These are phyloP conservation scores for Nephrotoma flavescens DNA, from an alignment of 2,888 invertebrate genomes.

Conservation along the genomic window DNA sequence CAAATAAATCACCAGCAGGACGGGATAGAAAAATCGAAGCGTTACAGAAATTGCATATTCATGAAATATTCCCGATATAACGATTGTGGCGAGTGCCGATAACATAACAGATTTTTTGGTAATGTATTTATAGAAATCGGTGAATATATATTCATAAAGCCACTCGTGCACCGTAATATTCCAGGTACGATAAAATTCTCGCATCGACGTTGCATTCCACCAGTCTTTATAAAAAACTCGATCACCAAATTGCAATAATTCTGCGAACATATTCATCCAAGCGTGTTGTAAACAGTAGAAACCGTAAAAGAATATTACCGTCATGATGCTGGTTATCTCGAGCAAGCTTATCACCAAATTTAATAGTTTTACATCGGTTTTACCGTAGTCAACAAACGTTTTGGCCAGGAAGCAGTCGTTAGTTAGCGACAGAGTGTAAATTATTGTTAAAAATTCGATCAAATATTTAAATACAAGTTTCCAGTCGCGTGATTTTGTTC, in stretches of 20 bases:
- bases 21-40: constrained; percentile 78
- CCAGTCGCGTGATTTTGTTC: constrained; percentile 53
- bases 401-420: constrained; percentile 63
- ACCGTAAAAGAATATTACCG: constrained; percentile 48
- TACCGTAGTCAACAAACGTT: constrained; percentile 31
- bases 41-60: constrained; percentile 69
- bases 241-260: constrained; percentile 76
- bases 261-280: constrained; percentile 85
- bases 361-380: constrained; percentile 37
- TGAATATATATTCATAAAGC: constrained; percentile 81
- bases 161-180: constrained; percentile 91
- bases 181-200: constrained; percentile 82
- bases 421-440: constrained; percentile 68
- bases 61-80: constrained; percentile 74
- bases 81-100: constrained; percentile 51
- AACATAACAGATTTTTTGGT: constrained; percentile 32
- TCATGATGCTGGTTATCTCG: not conserved
- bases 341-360: constrained; percentile 41
- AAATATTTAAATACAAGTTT: constrained; percentile 51
- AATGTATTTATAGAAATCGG: constrained; percentile 41
- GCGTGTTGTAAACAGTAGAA: constrained; percentile 83
- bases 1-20: constrained; percentile 64
- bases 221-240: constrained; percentile 78
- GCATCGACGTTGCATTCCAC: constrained; percentile 84
- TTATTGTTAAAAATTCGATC: constrained; percentile 59